Evolutionary conservation across 2,113 vertebrate genomes (phyloP).

Genomic region (Oophaga pumilio): DNA sequence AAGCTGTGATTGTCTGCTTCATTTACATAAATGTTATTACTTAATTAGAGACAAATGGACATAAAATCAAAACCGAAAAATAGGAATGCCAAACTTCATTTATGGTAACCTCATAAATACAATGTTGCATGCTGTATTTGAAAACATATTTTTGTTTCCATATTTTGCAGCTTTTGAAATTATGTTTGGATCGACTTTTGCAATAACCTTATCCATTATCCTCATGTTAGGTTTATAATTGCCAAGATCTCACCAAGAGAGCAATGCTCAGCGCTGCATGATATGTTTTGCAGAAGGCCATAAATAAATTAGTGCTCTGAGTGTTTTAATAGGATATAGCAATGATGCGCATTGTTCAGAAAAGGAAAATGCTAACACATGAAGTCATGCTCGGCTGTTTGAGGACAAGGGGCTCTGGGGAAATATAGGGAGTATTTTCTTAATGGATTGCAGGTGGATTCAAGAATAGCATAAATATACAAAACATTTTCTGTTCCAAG

Average conservation of each 20-base stretch:
- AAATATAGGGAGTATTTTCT: not conserved
- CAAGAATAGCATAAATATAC: not conserved
- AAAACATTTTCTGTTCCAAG: not conserved
- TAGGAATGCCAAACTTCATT: not conserved
- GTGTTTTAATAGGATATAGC: constrained; percentile 14
- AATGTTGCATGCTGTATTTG: not conserved
- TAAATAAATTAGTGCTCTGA: constrained; percentile 28
- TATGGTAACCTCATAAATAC: not conserved
- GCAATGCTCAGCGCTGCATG: constrained; percentile 21
- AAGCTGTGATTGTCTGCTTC: too few relatives aligned
- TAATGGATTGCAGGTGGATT: constrained; percentile 17
- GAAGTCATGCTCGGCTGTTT: constrained; percentile 22
- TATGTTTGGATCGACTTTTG: constrained; percentile 9
- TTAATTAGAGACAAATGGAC: not conserved
- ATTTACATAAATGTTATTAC: not conserved
- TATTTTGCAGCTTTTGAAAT: not conserved
- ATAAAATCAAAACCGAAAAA: not conserved
- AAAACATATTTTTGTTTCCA: not conserved
- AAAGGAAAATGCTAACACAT: constrained; percentile 7
- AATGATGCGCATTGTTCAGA: constrained; percentile 13
- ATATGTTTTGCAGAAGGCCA: constrained; percentile 16
- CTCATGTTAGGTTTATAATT: constrained; percentile 20
- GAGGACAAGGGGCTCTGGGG: not conserved
- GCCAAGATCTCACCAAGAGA: constrained; percentile 11
- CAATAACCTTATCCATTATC: constrained; percentile 27